Conservation (phyloP, 2,888 invertebrate species). For the Autographa pulchrina region DNA sequence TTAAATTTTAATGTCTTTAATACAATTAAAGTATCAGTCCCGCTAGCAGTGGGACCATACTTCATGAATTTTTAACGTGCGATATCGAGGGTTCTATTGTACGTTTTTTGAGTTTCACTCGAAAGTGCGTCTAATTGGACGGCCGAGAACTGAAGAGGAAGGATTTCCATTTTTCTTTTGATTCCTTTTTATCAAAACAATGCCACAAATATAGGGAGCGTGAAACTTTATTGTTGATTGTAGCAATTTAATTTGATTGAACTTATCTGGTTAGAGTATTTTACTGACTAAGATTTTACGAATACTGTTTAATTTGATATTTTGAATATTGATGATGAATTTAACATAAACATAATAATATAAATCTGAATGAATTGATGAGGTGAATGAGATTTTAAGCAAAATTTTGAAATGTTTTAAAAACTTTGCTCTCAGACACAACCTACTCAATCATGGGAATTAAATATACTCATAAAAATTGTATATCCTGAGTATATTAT, state of each 20-base stretch:
- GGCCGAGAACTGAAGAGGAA: constrained; percentile 70
- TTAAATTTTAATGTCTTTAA: too few relatives aligned
- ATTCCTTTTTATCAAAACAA: constrained; percentile 58
- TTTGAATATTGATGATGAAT: too few relatives aligned
- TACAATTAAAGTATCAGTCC: not conserved
- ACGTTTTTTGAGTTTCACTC: constrained; percentile 77
- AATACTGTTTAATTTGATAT: too few relatives aligned
- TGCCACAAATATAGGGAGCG: constrained; percentile 36
- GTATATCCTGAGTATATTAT: too few relatives aligned
- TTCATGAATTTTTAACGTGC: constrained; percentile 79
- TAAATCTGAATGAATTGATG: too few relatives aligned
- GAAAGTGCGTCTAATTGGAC: constrained; percentile 82
- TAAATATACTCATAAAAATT: too few relatives aligned
- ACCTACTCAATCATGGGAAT: too few relatives aligned
- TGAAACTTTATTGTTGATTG: constrained; percentile 37
- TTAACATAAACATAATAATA: too few relatives aligned
- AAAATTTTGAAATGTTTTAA: too few relatives aligned
- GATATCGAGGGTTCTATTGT: constrained; percentile 80
- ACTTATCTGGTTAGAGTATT: not conserved
- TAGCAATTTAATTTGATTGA: not conserved
- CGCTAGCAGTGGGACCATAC: constrained; percentile 59
- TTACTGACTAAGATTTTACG: too few relatives aligned
- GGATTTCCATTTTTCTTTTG: constrained; percentile 66
- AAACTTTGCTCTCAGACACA: too few relatives aligned
- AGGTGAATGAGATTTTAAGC: too few relatives aligned